A percentile compares a stretch with the other conserved stretches of the same genome.
phyloP scores from a whole-genome alignment of 2,113 vertebrate genomes.

The Malurus melanocephalus region DNA sequence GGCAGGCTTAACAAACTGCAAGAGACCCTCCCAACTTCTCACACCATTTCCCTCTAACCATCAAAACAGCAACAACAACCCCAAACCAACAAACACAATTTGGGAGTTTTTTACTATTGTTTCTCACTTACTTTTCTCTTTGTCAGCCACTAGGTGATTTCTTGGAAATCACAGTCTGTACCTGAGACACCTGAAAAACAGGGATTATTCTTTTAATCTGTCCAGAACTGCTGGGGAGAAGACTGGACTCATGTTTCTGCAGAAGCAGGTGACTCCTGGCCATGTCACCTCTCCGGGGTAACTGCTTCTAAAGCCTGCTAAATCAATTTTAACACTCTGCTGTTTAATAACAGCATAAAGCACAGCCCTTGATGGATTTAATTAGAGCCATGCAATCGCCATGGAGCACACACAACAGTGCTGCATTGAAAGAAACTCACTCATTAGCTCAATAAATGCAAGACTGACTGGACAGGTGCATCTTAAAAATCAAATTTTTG shows the following conservation, averaged over 20 bases:
- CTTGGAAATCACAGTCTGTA: neutral
- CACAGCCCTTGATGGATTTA: neutral
- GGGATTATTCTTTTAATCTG: neutral
- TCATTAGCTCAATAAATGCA: neutral
- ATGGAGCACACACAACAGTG: neutral
- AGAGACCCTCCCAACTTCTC: neutral
- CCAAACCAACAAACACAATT: accelerated
- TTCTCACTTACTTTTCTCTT: neutral
- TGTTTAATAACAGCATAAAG: constrained; percentile 36
- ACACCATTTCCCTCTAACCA: neutral
- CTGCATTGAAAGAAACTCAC: neutral
- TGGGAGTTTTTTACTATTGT: accelerated
- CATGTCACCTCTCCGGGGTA: neutral
- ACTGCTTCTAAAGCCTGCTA: neutral
- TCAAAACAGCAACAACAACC: neutral
- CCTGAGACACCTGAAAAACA: neutral
- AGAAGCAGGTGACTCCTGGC: neutral
- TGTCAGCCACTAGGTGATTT: neutral
- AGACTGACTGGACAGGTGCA: neutral
- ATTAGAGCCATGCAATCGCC: neutral
- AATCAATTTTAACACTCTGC: constrained; percentile 1
- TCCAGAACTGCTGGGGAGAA: neutral
- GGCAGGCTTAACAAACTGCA: neutral
- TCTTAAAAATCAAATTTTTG: constrained; percentile 10
- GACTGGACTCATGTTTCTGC: neutral